A percentile compares a stretch with the other conserved stretches of the same genome.
Conservation (phyloP, 2,888 invertebrate species). For the Acronicta aceris region DNA sequence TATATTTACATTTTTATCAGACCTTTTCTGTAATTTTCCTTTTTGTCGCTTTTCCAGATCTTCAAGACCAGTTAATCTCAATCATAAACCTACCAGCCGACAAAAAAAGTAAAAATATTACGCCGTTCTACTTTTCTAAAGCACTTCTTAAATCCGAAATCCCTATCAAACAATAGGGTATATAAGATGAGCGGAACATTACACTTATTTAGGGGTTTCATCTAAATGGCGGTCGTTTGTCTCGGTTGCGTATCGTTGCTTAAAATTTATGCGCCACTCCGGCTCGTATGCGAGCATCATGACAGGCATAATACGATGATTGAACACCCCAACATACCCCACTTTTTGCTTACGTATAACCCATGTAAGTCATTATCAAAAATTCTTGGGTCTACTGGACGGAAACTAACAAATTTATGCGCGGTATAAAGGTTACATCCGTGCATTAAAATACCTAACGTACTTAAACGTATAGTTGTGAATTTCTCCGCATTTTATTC, state of each 20-base stretch:
- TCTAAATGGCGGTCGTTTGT: conserved; percentile 52
- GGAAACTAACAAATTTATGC: conserved; percentile 34
- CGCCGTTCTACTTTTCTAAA: neutral
- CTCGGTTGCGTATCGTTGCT: conserved; percentile 40
- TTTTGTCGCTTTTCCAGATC: no score
- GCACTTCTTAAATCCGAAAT: conserved; percentile 28
- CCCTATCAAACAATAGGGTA: conserved; percentile 28
- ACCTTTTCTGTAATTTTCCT: no score
- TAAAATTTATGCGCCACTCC: conserved; percentile 46
- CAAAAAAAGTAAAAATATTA: neutral
- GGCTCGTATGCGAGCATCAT: conserved; percentile 42
- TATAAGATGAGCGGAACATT: conserved; percentile 36
- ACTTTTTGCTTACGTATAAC: conserved; percentile 33
- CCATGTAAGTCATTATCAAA: conserved; percentile 32
- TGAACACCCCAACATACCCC: conserved; percentile 44
- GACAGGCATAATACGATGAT: conserved; percentile 54
- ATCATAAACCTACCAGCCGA: neutral
- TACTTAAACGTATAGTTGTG: conserved; percentile 18
- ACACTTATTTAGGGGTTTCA: conserved; percentile 48
- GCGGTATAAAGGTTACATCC: conserved; percentile 31
- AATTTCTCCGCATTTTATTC: conserved; percentile 8
- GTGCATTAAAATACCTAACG: no score
- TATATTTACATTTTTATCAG: no score
- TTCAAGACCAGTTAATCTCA: neutral
- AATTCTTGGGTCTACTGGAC: conserved; percentile 19